A percentile compares a stretch with the other conserved stretches of the same genome.
Conservation (phyloP, 2,113 vertebrate species). For the Stigmatopora argus region DNA sequence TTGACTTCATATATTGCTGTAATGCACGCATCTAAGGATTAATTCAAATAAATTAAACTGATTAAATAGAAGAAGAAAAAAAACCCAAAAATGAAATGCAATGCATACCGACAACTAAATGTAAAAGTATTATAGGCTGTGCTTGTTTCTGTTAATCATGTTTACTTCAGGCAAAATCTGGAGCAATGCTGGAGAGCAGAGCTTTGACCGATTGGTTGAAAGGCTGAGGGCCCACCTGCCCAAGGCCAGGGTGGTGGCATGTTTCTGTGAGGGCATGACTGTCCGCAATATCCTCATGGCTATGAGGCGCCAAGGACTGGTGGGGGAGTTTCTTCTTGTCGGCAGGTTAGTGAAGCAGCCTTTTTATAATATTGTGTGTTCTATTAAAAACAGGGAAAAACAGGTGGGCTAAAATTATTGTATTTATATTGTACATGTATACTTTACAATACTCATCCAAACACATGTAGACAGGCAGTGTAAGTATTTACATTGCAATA, state of each 20-base stretch:
- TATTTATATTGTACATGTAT: background rate
- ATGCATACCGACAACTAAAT: background rate
- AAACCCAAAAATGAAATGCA: background rate
- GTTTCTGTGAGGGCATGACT: slow-evolving; percentile 99
- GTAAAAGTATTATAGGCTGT: background rate
- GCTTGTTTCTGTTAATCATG: slow-evolving; percentile 17
- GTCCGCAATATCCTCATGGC: slow-evolving; percentile 94
- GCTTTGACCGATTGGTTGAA: slow-evolving; percentile 87
- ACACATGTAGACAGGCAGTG: background rate
- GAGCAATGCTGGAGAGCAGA: slow-evolving; percentile 94
- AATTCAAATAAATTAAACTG: background rate
- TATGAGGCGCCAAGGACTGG: slow-evolving; percentile 86
- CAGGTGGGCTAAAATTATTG: background rate
- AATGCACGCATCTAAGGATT: background rate
- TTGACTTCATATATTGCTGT: background rate
- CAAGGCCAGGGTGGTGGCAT: slow-evolving; percentile 92
- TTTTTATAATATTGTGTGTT: background rate
- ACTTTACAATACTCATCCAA: background rate
- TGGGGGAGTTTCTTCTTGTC: slow-evolving; percentile 88
- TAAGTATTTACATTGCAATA: background rate
- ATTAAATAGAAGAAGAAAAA: background rate
- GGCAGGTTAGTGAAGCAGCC: slow-evolving; percentile 83
- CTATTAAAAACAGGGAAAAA: background rate
- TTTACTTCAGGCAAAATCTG: slow-evolving; percentile 83
- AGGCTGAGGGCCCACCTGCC: slow-evolving; percentile 86